These are phyloP conservation scores for Rana temporaria DNA, from an alignment of 2,113 vertebrate genomes.

Conservation along the genomic window DNA sequence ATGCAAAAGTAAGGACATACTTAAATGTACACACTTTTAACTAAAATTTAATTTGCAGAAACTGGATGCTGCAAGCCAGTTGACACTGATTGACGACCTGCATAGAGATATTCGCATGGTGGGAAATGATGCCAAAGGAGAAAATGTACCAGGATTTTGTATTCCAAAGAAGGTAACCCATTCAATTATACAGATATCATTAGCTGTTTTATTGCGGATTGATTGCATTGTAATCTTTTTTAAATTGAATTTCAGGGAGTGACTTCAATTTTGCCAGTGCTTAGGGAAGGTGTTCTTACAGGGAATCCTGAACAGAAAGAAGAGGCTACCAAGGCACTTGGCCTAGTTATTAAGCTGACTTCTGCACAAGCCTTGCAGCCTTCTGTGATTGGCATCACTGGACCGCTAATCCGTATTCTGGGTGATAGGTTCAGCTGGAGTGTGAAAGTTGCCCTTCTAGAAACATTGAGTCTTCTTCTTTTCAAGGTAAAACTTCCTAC, in stretches of 20 bases:
- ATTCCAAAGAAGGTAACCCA: conserved; percentile 90
- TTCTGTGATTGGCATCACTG: conserved; percentile 95
- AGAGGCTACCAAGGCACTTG: conserved; percentile 93
- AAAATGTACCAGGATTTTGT: conserved; percentile 94
- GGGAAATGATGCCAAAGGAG: conserved; percentile 87
- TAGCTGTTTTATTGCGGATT: background rate
- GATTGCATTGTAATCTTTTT: background rate
- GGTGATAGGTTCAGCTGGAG: conserved; percentile 95
- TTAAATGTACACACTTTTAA: background rate
- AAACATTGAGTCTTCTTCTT: conserved; percentile 92
- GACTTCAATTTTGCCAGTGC: conserved; percentile 92
- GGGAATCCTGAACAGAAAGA: conserved; percentile 97
- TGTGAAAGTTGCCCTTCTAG: conserved; percentile 92
- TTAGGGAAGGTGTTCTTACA: conserved; percentile 93
- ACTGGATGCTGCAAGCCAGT: conserved; percentile 92
- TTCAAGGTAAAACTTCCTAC: conserved; percentile 80
- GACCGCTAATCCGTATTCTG: conserved; percentile 94
- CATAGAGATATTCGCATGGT: conserved; percentile 89
- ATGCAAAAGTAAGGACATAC: background rate
- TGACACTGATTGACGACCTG: conserved; percentile 93
- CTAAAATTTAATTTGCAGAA: conserved; percentile 73
- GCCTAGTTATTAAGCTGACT: conserved; percentile 91
- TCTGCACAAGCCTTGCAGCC: conserved; percentile 93
- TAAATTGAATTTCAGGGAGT: conserved; percentile 81
- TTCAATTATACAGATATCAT: too few species aligned